phyloP scores from a whole-genome alignment of 2,113 vertebrate genomes.

The Hyaena hyaena region DNA sequence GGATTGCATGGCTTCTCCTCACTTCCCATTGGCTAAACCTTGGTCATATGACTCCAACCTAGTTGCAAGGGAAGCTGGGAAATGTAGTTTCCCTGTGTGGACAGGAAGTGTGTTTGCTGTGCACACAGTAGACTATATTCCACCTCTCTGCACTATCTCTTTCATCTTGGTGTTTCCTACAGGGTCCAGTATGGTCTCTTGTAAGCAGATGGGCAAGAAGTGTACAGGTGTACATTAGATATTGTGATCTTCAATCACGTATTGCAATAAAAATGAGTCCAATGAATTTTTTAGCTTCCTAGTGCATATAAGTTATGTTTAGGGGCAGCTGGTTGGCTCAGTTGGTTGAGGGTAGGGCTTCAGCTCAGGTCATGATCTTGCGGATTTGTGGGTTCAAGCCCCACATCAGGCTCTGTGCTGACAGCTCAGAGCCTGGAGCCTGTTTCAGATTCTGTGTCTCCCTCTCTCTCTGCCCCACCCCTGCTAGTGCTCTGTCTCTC shows the following conservation, averaged over 20 bases:
- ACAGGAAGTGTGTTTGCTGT: neutral
- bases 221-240: neutral
- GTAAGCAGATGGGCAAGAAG: neutral
- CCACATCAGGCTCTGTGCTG: too few relatives aligned
- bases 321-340: too few relatives aligned
- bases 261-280: neutral
- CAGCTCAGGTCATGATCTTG: too few relatives aligned
- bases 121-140: neutral
- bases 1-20: neutral
- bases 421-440: too few relatives aligned
- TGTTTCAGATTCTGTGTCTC: too few relatives aligned
- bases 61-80: neutral
- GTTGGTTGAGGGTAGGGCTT: too few relatives aligned
- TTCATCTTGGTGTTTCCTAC: neutral
- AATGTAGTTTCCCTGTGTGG: neutral
- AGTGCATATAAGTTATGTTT: neutral
- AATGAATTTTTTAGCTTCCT: neutral
- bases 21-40: neutral
- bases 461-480: too few relatives aligned
- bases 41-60: neutral
- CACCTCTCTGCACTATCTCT: neutral
- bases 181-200: neutral
- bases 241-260: neutral
- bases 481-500: too few relatives aligned
- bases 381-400: too few relatives aligned